Evolutionary conservation across 2,797 vertebrate genomes (phyloP).

Genomic region (Tauraco hartlaubi): DNA sequence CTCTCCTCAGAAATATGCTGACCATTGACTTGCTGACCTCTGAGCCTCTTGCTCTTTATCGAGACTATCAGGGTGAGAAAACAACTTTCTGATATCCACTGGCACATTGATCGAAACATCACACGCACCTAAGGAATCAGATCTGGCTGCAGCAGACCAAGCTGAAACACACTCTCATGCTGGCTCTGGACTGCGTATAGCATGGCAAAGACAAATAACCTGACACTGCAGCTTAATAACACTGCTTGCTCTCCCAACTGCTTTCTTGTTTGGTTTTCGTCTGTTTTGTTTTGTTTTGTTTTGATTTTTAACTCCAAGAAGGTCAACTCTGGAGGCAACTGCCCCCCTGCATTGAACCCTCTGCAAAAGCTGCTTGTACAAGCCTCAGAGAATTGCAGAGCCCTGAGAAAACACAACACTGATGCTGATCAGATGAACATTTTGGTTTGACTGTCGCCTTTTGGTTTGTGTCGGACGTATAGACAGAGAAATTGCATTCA

Average conservation of each 20-base stretch:
- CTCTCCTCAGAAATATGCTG: background rate
- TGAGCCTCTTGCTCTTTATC: background rate
- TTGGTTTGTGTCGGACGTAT: accelerated
- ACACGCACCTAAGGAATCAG: accelerated
- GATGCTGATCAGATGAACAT: background rate
- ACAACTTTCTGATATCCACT: background rate
- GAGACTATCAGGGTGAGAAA: background rate
- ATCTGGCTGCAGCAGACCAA: background rate
- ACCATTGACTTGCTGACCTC: background rate
- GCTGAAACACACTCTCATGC: background rate
- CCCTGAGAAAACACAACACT: background rate
- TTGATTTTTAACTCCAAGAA: background rate
- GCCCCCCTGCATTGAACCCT: background rate
- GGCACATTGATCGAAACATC: background rate
- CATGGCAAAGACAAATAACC: slow-evolving; percentile 14
- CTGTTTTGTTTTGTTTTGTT: background rate
- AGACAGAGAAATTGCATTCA: background rate
- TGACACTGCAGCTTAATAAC: background rate
- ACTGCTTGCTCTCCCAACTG: background rate
- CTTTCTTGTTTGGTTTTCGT: background rate
- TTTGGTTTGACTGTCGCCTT: background rate
- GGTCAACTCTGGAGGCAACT: background rate
- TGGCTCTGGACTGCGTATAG: background rate
- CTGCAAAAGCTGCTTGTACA: background rate
- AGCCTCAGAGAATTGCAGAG: background rate